A percentile compares a stretch with the other conserved stretches of the same genome.
Evolutionary conservation across 2,797 vertebrate species (phyloP).

Genomic region (Caiman crocodilus): DNA sequence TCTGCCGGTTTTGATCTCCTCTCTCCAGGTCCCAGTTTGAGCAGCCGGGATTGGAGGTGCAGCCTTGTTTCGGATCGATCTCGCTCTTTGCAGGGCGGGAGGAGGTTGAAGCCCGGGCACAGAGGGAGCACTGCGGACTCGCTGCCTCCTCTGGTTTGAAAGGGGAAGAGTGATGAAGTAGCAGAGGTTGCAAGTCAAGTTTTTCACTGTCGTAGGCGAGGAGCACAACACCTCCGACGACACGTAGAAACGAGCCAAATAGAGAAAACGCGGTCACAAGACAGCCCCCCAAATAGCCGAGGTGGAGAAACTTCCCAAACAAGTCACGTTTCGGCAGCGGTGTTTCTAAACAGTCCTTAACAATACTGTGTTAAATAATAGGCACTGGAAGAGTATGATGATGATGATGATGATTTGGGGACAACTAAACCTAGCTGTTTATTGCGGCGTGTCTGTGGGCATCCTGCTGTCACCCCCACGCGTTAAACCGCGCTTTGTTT

Average conservation of each 20-base stretch:
- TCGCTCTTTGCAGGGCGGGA: not conserved
- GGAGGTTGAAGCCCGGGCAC: slow-evolving; percentile 28
- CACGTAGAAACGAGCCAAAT: not conserved
- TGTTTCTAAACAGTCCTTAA: not conserved
- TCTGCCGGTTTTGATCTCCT: slow-evolving; percentile 41
- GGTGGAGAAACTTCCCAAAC: not conserved
- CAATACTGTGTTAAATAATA: not conserved
- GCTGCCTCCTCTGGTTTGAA: too few relatives aligned
- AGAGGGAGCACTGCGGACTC: slow-evolving; percentile 35
- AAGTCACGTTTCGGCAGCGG: not conserved
- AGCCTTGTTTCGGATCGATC: not conserved
- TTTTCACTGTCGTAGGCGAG: not conserved
- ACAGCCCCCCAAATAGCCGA: not conserved
- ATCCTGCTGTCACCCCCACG: not conserved
- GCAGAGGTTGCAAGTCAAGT: slow-evolving; percentile 18
- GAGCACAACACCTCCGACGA: not conserved
- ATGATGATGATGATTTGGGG: not conserved
- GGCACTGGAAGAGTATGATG: not conserved
- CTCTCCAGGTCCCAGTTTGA: slow-evolving; percentile 55
- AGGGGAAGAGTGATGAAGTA: slow-evolving; percentile 40
- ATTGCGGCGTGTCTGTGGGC: not conserved
- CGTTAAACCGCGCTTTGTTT: not conserved
- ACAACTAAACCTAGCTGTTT: not conserved
- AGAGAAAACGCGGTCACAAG: not conserved
- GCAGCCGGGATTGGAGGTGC: slow-evolving; percentile 49